A percentile compares a stretch with the other conserved stretches of the same genome.
These are phyloP conservation scores for Smithornis capensis DNA, from an alignment of 2,113 vertebrate genomes.

Conservation along the genomic window DNA sequence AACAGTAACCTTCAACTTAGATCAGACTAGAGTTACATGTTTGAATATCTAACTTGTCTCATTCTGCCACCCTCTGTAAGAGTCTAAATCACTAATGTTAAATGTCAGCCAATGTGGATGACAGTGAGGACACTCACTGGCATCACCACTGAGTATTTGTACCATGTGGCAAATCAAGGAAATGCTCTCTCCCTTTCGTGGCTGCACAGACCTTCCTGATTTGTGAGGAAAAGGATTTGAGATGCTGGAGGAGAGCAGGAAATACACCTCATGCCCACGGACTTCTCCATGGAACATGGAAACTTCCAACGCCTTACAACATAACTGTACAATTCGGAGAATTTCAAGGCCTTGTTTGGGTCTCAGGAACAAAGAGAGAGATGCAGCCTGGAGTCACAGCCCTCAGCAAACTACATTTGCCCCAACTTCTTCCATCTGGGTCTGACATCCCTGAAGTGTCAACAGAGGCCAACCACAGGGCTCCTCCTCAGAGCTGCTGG, in stretches of 20 bases:
- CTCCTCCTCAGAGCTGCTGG: not conserved
- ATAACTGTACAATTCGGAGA: not conserved
- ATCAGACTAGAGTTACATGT: not conserved
- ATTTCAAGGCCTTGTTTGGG: not conserved
- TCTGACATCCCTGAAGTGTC: not conserved
- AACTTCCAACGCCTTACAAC: not conserved
- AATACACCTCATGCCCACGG: not conserved
- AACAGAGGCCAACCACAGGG: not conserved
- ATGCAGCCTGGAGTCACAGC: not conserved
- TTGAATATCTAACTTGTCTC: not conserved
- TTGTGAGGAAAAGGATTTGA: not conserved
- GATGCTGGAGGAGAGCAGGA: not conserved
- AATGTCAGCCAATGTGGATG: not conserved
- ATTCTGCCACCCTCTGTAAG: not conserved
- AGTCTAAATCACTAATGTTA: not conserved
- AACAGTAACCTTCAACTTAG: not conserved
- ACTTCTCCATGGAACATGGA: accelerated
- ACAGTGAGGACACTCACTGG: not conserved
- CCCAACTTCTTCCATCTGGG: not conserved
- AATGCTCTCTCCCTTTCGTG: not conserved
- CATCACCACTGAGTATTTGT: not conserved
- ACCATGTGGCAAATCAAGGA: not conserved
- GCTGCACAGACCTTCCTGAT: not conserved
- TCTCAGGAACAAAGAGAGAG: not conserved
- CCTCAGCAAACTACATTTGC: not conserved